Percentiles rank a stretch among this genome's conserved stretches.
Evolutionary conservation across 2,797 vertebrate genomes (phyloP).

Genomic region (Microcaecilia unicolor): DNA sequence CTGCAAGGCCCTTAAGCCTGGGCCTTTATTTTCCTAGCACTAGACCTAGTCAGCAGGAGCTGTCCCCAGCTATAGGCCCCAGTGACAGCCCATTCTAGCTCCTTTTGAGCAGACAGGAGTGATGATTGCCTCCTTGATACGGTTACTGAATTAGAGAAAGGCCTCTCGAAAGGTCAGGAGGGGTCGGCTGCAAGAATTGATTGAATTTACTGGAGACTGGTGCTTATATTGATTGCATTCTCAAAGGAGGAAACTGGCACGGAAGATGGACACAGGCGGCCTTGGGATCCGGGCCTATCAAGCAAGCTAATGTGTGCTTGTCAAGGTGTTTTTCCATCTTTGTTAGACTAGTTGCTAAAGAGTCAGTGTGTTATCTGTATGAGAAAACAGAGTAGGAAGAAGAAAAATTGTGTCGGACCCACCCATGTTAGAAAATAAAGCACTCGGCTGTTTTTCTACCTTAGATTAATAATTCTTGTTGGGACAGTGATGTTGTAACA

Average conservation of each 20-base stretch:
- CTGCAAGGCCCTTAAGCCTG: slow-evolving; percentile 57
- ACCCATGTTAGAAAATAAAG: too few species aligned
- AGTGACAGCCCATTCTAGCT: slow-evolving; percentile 45
- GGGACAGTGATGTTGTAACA: too few species aligned
- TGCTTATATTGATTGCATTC: slow-evolving; percentile 43
- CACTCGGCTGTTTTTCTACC: too few species aligned
- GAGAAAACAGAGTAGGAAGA: too few species aligned
- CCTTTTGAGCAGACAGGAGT: slow-evolving; percentile 78
- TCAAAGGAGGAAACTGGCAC: slow-evolving; percentile 29
- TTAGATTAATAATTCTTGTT: too few species aligned
- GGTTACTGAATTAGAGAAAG: slow-evolving; percentile 44
- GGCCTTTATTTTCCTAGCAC: slow-evolving; percentile 51
- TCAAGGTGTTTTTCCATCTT: too few species aligned
- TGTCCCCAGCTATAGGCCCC: slow-evolving; percentile 63
- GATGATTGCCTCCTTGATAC: slow-evolving; percentile 55
- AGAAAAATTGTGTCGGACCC: too few species aligned
- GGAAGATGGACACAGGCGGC: slow-evolving; percentile 7
- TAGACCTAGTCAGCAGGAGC: slow-evolving; percentile 79
- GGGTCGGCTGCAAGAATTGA: slow-evolving; percentile 55
- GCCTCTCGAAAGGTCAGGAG: slow-evolving; percentile 63
- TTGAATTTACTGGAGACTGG: slow-evolving; percentile 59
- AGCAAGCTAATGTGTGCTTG: background rate
- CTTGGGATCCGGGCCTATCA: slow-evolving; percentile 7
- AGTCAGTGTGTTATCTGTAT: too few species aligned
- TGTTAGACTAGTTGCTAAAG: too few species aligned